A percentile compares a stretch with the other conserved stretches of the same genome.
Evolutionary conservation across 2,797 vertebrate species (phyloP).

Genomic region (Dromococcyx pavoninus): DNA sequence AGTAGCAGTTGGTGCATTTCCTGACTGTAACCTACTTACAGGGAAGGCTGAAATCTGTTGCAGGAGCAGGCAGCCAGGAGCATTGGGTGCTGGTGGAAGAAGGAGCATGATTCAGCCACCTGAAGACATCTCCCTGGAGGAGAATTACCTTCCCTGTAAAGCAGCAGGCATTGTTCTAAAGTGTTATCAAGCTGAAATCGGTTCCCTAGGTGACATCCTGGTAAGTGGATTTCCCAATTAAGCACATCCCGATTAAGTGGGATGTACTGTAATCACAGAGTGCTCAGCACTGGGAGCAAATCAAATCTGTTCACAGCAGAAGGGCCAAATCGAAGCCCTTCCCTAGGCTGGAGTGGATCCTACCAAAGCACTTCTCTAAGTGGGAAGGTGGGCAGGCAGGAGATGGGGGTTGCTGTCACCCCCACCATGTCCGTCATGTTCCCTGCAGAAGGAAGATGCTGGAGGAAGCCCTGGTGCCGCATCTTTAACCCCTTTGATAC

Average conservation of each 20-base stretch:
- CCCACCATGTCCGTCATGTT: neutral
- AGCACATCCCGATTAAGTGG: slow-evolving; percentile 62
- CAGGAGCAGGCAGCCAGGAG: slow-evolving; percentile 30
- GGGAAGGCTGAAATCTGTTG: slow-evolving; percentile 38
- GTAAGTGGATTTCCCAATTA: slow-evolving; percentile 71
- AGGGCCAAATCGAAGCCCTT: slow-evolving; percentile 5
- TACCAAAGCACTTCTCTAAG: neutral
- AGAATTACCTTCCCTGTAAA: slow-evolving; percentile 63
- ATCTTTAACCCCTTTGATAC: neutral
- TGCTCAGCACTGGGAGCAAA: neutral
- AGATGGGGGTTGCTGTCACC: slow-evolving; percentile 24
- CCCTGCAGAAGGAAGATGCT: neutral
- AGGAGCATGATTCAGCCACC: slow-evolving; percentile 48
- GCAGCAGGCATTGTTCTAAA: slow-evolving; percentile 54
- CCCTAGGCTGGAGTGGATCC: neutral
- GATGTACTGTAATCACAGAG: slow-evolving; percentile 64
- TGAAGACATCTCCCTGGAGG: slow-evolving; percentile 60
- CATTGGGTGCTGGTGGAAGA: neutral
- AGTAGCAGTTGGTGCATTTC: neutral
- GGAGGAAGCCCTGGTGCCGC: neutral
- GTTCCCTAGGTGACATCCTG: slow-evolving; percentile 68
- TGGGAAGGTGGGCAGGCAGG: neutral
- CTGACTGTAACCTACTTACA: slow-evolving; percentile 50
- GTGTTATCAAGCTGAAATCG: slow-evolving; percentile 55
- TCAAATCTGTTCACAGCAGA: slow-evolving; percentile 14